A percentile compares a stretch with the other conserved stretches of the same genome.
phyloP scores from a whole-genome alignment of 2,113 vertebrate genomes.

The Onychostoma macrolepis region DNA sequence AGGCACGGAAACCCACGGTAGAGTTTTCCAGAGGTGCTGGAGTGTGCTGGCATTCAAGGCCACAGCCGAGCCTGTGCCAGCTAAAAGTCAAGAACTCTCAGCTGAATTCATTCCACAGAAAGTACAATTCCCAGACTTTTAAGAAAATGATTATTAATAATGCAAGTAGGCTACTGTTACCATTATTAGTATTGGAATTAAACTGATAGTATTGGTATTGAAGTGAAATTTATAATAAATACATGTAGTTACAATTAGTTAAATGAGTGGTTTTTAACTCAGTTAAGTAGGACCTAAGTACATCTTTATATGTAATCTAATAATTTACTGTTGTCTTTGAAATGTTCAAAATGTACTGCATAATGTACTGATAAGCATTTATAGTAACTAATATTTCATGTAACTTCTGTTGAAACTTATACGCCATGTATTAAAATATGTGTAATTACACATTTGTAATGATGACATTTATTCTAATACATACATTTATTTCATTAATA shows the following conservation, averaged over 20 bases:
- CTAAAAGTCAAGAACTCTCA: background rate
- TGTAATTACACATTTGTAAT: no score
- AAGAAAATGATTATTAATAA: background rate
- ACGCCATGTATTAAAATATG: no score
- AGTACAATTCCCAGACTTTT: background rate
- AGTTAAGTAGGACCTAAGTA: no score
- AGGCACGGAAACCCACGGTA: background rate
- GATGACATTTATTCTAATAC: no score
- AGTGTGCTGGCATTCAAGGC: slow-evolving; percentile 3
- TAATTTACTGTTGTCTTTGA: no score
- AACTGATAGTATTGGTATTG: background rate
- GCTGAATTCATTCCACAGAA: slow-evolving; percentile 12
- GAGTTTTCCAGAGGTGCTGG: slow-evolving; percentile 15
- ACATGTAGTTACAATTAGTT: no score
- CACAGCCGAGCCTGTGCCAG: background rate
- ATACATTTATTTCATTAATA: no score
- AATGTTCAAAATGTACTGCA: background rate
- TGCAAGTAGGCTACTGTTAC: background rate
- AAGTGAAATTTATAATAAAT: background rate
- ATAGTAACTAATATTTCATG: background rate
- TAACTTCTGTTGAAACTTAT: no score
- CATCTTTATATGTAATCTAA: no score
- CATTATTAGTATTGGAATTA: background rate
- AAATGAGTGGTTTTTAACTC: no score
- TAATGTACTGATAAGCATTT: background rate